These are phyloP conservation scores for Drosophila nasuta DNA, from an alignment of 1,140 invertebrate genomes.

Conservation along the genomic window DNA sequence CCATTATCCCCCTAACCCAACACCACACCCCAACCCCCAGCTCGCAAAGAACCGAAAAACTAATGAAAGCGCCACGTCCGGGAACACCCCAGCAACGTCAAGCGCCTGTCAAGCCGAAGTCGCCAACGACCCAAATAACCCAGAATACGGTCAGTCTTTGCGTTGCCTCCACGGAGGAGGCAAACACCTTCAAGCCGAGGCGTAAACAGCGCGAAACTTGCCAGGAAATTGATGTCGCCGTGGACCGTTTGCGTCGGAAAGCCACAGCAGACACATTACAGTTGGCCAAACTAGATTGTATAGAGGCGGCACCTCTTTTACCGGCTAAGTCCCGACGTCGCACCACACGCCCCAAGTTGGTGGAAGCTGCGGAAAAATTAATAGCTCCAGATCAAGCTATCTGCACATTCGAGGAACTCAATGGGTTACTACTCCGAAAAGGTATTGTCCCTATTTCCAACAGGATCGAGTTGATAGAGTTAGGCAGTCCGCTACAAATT, in stretches of 20 bases:
- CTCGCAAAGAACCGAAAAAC: slow-evolving; percentile 12
- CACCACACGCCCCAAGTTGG: slow-evolving; percentile 18
- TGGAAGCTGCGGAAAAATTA: slow-evolving; percentile 27
- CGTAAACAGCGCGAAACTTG: slow-evolving; percentile 38
- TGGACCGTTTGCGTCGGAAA: slow-evolving; percentile 34
- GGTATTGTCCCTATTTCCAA: slow-evolving; percentile 42
- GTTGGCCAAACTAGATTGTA: slow-evolving; percentile 58
- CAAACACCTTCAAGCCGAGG: slow-evolving; percentile 4
- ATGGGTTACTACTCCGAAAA: slow-evolving; percentile 62
- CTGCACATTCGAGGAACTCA: slow-evolving; percentile 69
- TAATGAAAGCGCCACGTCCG: slow-evolving; percentile 11
- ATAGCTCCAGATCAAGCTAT: slow-evolving; percentile 32
- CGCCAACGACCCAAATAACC: slow-evolving; percentile 15
- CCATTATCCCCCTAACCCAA: neutral
- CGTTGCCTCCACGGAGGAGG: slow-evolving; percentile 20
- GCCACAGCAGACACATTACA: slow-evolving; percentile 24
- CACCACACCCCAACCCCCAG: slow-evolving; percentile 15
- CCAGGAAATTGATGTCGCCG: slow-evolving; percentile 43
- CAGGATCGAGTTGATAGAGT: neutral
- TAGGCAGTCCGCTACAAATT: no score
- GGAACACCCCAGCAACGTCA: slow-evolving; percentile 8
- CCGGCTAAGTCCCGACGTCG: slow-evolving; percentile 23
- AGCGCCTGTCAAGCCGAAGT: neutral
- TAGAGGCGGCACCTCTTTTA: slow-evolving; percentile 44
- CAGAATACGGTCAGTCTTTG: slow-evolving; percentile 38